phyloP scores from a whole-genome alignment of 2,797 vertebrate genomes.

The Anas georgica region DNA sequence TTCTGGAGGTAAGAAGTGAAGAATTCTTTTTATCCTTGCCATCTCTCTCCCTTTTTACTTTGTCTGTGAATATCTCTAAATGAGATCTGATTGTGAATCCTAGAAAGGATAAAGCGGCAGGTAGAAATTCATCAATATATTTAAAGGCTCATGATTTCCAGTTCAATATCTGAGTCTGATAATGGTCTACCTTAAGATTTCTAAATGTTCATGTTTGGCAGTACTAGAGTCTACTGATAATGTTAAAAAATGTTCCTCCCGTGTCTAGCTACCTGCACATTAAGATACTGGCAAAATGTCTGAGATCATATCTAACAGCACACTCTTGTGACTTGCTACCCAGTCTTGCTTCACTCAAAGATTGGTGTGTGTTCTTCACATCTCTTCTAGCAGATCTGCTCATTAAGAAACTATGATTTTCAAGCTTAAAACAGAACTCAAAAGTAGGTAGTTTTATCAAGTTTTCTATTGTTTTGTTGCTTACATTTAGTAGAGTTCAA shows the following conservation, averaged over 20 bases:
- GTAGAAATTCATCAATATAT: background rate
- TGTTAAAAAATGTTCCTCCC: background rate
- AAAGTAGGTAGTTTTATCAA: background rate
- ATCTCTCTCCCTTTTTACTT: background rate
- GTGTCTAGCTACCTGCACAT: background rate
- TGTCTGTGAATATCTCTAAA: background rate
- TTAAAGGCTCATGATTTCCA: background rate
- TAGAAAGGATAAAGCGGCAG: background rate
- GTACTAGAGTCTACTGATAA: background rate
- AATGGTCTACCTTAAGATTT: background rate
- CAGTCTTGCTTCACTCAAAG: background rate
- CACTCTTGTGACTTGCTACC: background rate
- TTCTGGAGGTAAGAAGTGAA: background rate
- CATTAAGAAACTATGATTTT: background rate
- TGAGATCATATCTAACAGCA: background rate
- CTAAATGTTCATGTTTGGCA: background rate
- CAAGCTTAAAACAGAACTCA: background rate
- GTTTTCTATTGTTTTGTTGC: background rate
- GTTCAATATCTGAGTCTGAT: background rate
- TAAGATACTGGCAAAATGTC: background rate
- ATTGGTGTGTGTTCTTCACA: background rate
- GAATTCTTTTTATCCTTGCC: background rate
- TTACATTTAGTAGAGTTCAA: background rate
- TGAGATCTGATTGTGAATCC: background rate
- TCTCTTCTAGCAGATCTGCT: background rate